These are phyloP conservation scores for Brachionus paranguensis DNA, from an alignment of 1,140 invertebrate genomes.

Conservation along the genomic window DNA sequence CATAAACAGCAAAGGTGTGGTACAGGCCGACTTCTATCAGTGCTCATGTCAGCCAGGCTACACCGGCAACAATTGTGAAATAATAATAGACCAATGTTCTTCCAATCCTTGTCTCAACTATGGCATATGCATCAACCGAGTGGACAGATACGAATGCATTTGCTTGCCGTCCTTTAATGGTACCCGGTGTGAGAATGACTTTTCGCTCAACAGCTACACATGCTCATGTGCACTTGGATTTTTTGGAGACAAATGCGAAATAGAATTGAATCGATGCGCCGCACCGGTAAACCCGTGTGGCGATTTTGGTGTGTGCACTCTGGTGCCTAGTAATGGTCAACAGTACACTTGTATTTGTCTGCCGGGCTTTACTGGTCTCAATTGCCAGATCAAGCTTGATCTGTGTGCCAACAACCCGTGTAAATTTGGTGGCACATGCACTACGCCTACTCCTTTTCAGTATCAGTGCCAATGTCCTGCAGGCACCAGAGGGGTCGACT, in stretches of 20 bases:
- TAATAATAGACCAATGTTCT: slow-evolving; percentile 70
- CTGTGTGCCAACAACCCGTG: slow-evolving; percentile 31
- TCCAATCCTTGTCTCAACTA: slow-evolving; percentile 81
- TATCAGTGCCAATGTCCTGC: slow-evolving; percentile 6
- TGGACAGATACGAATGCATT: slow-evolving; percentile 39
- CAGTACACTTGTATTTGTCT: slow-evolving; percentile 44
- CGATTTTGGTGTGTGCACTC: slow-evolving; percentile 43
- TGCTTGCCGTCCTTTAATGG: slow-evolving; percentile 42
- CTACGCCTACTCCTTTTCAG: background rate
- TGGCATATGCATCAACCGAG: slow-evolving; percentile 66
- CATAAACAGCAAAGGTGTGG: slow-evolving; percentile 54
- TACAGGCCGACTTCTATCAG: background rate
- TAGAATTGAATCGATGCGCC: background rate
- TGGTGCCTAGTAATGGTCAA: background rate
- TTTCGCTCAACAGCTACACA: slow-evolving; percentile 41
- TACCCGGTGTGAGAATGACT: slow-evolving; percentile 9
- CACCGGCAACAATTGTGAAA: slow-evolving; percentile 82
- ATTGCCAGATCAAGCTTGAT: background rate
- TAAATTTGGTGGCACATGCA: slow-evolving; percentile 31
- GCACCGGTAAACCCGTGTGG: slow-evolving; percentile 41
- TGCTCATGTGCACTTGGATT: slow-evolving; percentile 48
- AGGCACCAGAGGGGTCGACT: slow-evolving; percentile 39
- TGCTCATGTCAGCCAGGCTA: slow-evolving; percentile 86
- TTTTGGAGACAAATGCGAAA: slow-evolving; percentile 43
- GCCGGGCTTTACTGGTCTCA: slow-evolving; percentile 47